Evolutionary conservation across 2,797 vertebrate genomes (phyloP).

Genomic region (Pseudochromis fuscus): DNA sequence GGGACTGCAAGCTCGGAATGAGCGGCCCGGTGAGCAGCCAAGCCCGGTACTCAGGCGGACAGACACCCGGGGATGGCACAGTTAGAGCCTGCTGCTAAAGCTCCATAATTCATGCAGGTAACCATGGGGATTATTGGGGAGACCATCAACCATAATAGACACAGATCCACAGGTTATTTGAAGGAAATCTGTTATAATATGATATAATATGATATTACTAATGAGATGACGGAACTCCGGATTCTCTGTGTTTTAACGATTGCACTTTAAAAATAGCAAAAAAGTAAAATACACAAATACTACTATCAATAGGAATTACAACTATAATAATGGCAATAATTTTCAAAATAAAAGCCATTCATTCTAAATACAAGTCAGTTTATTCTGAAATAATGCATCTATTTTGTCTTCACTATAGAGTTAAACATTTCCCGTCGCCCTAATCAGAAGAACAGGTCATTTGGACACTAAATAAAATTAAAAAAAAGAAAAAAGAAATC

Average conservation of each 20-base stretch:
- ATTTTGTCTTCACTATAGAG: slow-evolving; percentile 9
- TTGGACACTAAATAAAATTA: neutral
- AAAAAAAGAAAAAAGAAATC: neutral
- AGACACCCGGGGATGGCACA: slow-evolving; percentile 55
- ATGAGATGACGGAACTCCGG: neutral
- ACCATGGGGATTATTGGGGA: slow-evolving; percentile 40
- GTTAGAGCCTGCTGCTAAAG: slow-evolving; percentile 48
- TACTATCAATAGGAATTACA: slow-evolving; percentile 6
- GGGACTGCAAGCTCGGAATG: slow-evolving; percentile 84
- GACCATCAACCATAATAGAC: slow-evolving; percentile 36
- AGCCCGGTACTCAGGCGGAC: slow-evolving; percentile 76
- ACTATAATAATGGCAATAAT: slow-evolving; percentile 29
- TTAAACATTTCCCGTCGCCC: neutral
- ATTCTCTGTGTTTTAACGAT: neutral
- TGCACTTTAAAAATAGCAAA: neutral
- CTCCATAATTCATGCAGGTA: slow-evolving; percentile 73
- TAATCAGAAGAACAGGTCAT: neutral
- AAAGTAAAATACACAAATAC: neutral
- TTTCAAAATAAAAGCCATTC: neutral
- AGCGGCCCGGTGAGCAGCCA: slow-evolving; percentile 83
- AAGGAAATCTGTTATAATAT: slow-evolving; percentile 9
- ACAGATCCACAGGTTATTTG: slow-evolving; percentile 27
- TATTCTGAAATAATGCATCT: slow-evolving; percentile 5
- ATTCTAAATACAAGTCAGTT: neutral
- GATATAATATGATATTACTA: neutral